Evolutionary conservation across 2,888 invertebrate genomes (phyloP), one percentile per base, ranked within the genome.

Genomic region (Geotrupes spiniger): DNA sequence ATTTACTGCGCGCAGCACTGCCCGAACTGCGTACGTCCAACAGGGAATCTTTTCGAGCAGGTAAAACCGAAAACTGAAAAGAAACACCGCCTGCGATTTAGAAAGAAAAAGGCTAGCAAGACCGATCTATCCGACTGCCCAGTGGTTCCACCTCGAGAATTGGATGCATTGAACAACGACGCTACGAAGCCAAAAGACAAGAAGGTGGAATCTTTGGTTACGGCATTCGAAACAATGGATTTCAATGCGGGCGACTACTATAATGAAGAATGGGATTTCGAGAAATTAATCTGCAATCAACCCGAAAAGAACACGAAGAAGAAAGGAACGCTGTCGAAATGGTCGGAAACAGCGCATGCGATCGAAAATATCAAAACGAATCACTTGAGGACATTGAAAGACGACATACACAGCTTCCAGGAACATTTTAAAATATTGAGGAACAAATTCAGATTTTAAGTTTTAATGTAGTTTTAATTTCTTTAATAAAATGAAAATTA

Each of bases 361-460:
- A 11, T 39, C 21, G 39, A 39, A 4, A 26, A 39, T 26, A 39
- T 39, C n/a, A 26, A 26, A 12, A 21, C 16, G 25, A 39, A 39
- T 6, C 39, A 39, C 27, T n/a, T 39, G 6, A 8, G 26, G 10
- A 16, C 25, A 5, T 9, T 39, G 5, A 39, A 39, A 12, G 26
- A 39, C 6, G 39, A 39, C n/a, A 12, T 33, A 1, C 12, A 33
- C 11, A 33, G 11, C 33, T 14, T 33, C 8, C 33, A 33, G 11
- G 33, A 33, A 2, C 33, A 33, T 2, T 33, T 33, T 33, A 14
- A 33, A 8, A 14, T 14, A 10, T 33, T 33, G 33, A 33, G 15
- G 33, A 12, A 33, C 14, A 33, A 14, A 14, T 21, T 21, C 6
- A 21, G 6, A 21, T 21, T 21, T 21, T 21, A 21, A 21, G 9